Evolutionary conservation across 2,797 vertebrate species (phyloP), one percentile per base, ranked within the genome.

Genomic region (Menidia menidia): DNA sequence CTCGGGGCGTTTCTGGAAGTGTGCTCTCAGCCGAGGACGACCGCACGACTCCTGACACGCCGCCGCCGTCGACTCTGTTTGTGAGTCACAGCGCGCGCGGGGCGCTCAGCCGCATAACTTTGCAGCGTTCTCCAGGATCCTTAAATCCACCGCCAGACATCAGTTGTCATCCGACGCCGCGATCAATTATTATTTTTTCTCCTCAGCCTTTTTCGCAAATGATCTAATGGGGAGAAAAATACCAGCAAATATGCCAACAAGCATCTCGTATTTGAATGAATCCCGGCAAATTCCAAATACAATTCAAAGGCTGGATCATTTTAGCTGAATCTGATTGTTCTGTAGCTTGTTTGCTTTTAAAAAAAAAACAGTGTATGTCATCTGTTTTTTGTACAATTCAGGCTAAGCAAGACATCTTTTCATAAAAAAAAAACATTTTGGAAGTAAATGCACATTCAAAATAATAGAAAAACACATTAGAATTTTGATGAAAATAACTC

Each of bases 1-100:
- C 52, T 75, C 48, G 3, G 53, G 43, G 60, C 25, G 25, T 25
- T 50, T 72, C 51, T 70, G 8, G 60, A 72, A 67, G 52, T 25
- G 57, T 32, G 47, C 53, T 44, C 56, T 73, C 18, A 43, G 47
- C n/a, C 43, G 43, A 58, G 42, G 58, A 67, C 12, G 35, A 15
- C 18, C 63, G 54, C 61, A 56, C 6, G 69, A 74, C 58, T 47
- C 48, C 69, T n/a, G 47, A 60, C 53, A 57, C 73, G 53, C 56
- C 44, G 53, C 56, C 44, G 5, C 39, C 35, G 71, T 45, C 41
- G 78, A 76, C 60, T 51, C 19, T 72, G 7, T 1, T 25, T 18
- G 48, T 64, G 53, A 77, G 33, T 82, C 64, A 70, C 14, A n/a
- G n/a, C 66, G 57, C 30, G 65, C 42, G 45, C 25, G 52, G 62